A percentile compares a stretch with the other conserved stretches of the same genome.
These are phyloP conservation scores for Hirtodrosophila histrioides DNA, from an alignment of 2,888 invertebrate genomes.

Conservation along the genomic window DNA sequence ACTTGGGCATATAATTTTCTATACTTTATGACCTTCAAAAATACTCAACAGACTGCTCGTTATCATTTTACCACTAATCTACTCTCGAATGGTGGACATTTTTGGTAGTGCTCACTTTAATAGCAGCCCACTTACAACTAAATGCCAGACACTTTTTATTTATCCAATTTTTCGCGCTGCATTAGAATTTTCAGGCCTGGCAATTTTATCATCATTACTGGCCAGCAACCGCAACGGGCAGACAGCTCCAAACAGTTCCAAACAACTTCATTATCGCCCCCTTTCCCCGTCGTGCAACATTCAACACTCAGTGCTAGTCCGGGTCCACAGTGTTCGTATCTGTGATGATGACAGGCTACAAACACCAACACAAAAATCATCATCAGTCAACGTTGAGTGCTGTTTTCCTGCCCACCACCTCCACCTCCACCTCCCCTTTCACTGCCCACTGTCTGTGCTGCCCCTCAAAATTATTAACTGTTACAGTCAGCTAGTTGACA, in stretches of 20 bases:
- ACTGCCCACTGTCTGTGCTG: background rate
- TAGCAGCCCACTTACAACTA: conserved; percentile 29
- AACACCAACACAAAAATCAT: conserved; percentile 54
- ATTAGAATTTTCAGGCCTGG: conserved; percentile 24
- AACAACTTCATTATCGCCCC: conserved; percentile 36
- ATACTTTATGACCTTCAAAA: too few relatives aligned
- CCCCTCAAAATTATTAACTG: conserved; percentile 49
- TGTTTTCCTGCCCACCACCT: background rate
- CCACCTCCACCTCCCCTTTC: background rate
- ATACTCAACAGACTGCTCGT: too few relatives aligned
- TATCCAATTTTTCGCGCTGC: conserved; percentile 10
- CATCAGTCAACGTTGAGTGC: conserved; percentile 56
- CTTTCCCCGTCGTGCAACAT: conserved; percentile 8
- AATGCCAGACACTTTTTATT: conserved; percentile 25
- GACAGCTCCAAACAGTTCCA: conserved; percentile 48
- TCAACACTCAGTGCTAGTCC: conserved; percentile 8
- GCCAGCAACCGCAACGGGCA: conserved; percentile 41
- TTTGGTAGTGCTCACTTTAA: conserved; percentile 24
- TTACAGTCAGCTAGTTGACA: conserved; percentile 39
- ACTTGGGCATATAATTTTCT: too few relatives aligned
- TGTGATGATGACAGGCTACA: conserved; percentile 59
- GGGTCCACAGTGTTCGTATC: conserved; percentile 10
- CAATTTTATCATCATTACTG: conserved; percentile 47
- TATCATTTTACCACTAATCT: background rate
- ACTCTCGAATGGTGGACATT: conserved; percentile 3